phyloP scores from a whole-genome alignment of 2,888 invertebrate genomes.

The Andrena praecox region DNA sequence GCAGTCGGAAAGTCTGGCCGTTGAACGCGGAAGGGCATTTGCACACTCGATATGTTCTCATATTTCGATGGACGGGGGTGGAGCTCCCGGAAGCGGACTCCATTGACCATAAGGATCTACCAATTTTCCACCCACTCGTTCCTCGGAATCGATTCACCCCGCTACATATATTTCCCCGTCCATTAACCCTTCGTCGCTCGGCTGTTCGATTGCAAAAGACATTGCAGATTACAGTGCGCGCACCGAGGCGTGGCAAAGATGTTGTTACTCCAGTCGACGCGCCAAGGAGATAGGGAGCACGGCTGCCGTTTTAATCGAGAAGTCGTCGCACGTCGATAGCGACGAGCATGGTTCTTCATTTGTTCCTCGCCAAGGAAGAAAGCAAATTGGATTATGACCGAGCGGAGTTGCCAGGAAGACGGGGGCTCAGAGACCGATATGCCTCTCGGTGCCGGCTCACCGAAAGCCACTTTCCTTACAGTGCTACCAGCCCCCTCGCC shows the following conservation, averaged over 20 bases:
- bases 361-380: slow-evolving; percentile 70
- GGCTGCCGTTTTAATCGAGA: slow-evolving; percentile 74
- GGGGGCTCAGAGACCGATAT: slow-evolving; percentile 58
- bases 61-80: slow-evolving; percentile 38
- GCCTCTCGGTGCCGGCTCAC: slow-evolving; percentile 57
- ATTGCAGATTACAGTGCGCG: not conserved
- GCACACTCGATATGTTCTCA: slow-evolving; percentile 51
- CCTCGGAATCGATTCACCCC: slow-evolving; percentile 43
- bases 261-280: too few species aligned
- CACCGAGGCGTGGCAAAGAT: not conserved
- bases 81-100: slow-evolving; percentile 31
- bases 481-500: slow-evolving; percentile 18
- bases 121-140: slow-evolving; percentile 59
- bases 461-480: slow-evolving; percentile 63
- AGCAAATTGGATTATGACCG: slow-evolving; percentile 83
- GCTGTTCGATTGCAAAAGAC: not conserved
- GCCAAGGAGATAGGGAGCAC: slow-evolving; percentile 1
- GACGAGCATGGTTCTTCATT: slow-evolving; percentile 76
- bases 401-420: slow-evolving; percentile 62
- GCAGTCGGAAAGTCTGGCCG: slow-evolving; percentile 37
- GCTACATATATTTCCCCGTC: slow-evolving; percentile 20
- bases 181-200: slow-evolving; percentile 25
- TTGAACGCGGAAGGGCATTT: slow-evolving; percentile 42
- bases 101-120: slow-evolving; percentile 54
- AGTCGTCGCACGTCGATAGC: slow-evolving; percentile 83